phyloP scores from a whole-genome alignment of 30 jellyfish, hydroid and myxozoan genomes.

The Aurelia aurita region DNA sequence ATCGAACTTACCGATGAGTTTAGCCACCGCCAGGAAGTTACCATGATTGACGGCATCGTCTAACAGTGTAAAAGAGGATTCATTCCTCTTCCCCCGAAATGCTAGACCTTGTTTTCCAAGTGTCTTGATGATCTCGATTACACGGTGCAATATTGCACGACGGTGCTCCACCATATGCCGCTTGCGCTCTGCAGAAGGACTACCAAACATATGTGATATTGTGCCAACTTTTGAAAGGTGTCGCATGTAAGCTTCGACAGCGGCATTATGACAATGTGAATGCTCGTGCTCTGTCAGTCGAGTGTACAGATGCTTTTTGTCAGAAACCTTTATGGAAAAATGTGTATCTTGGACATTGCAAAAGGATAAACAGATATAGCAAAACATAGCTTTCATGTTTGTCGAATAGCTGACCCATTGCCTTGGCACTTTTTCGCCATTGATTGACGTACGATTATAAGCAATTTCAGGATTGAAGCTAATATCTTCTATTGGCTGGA shows the following conservation, averaged over 20 bases:
- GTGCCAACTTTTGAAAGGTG: slow-evolving; percentile 15
- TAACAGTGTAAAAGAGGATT: slow-evolving; percentile 12
- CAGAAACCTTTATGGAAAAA: slow-evolving; percentile 6
- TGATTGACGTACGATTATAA: slow-evolving; percentile 8
- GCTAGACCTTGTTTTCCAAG: slow-evolving; percentile 47
- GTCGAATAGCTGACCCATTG: slow-evolving; percentile 47
- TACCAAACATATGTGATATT: slow-evolving; percentile 9
- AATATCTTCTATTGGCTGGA: slow-evolving; percentile 24
- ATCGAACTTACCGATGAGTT: slow-evolving; percentile 37
- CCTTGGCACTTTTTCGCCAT: slow-evolving; percentile 49
- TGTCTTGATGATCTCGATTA: slow-evolving; percentile 24
- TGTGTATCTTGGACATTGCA: slow-evolving; percentile 10
- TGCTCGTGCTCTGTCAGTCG: slow-evolving; percentile 46
- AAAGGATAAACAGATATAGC: slow-evolving; percentile 38
- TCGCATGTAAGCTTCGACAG: slow-evolving; percentile 24
- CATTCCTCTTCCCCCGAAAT: slow-evolving; percentile 46
- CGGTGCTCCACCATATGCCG: slow-evolving; percentile 21
- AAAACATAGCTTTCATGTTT: slow-evolving; percentile 2
- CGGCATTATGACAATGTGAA: background rate
- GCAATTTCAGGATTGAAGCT: slow-evolving; percentile 38
- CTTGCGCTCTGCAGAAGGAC: slow-evolving; percentile 24
- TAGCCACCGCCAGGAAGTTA: slow-evolving; percentile 23
- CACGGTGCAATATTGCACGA: slow-evolving; percentile 1
- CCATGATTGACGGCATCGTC: slow-evolving; percentile 42
- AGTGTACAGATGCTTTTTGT: slow-evolving; percentile 34